phyloP scores from a whole-genome alignment of 2,888 invertebrate genomes.

The Ceraclea dissimilis region DNA sequence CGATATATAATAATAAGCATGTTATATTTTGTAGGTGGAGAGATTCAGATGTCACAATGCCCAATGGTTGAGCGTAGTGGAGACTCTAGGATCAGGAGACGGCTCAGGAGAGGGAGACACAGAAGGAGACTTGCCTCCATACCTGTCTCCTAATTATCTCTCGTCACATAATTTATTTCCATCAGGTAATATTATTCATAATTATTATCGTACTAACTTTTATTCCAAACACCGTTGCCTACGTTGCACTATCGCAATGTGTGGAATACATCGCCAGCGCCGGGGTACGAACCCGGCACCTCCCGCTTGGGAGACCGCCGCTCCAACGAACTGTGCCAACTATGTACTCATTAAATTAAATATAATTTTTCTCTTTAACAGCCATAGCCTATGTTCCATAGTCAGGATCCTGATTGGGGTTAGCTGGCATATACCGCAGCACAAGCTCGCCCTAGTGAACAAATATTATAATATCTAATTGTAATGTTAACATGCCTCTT shows the following conservation, averaged over 20 bases:
- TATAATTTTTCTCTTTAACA: not conserved
- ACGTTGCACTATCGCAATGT: too few species aligned
- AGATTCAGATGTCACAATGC: conserved; percentile 98
- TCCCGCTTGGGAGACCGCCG: too few species aligned
- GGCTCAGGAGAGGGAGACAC: conserved; percentile 47
- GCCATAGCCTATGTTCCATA: not conserved
- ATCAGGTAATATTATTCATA: conserved; percentile 35
- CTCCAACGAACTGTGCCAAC: too few species aligned
- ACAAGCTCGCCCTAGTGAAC: too few species aligned
- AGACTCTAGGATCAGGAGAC: conserved; percentile 54
- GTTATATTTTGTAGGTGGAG: conserved; percentile 51
- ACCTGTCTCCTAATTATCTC: conserved; percentile 67
- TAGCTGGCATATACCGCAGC: too few species aligned
- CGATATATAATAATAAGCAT: too few species aligned
- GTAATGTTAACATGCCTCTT: too few species aligned
- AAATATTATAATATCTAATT: too few species aligned
- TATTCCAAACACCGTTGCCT: not conserved
- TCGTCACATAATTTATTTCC: conserved; percentile 42
- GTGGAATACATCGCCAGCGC: too few species aligned
- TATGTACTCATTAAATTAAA: too few species aligned
- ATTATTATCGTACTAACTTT: not conserved
- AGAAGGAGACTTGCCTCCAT: conserved; percentile 65
- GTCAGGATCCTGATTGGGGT: too few species aligned
- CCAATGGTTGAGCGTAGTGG: conserved; percentile 97
- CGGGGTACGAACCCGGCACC: too few species aligned